Conservation (phyloP, 2,888 invertebrate species). For the Tenthredo distinguenda region DNA sequence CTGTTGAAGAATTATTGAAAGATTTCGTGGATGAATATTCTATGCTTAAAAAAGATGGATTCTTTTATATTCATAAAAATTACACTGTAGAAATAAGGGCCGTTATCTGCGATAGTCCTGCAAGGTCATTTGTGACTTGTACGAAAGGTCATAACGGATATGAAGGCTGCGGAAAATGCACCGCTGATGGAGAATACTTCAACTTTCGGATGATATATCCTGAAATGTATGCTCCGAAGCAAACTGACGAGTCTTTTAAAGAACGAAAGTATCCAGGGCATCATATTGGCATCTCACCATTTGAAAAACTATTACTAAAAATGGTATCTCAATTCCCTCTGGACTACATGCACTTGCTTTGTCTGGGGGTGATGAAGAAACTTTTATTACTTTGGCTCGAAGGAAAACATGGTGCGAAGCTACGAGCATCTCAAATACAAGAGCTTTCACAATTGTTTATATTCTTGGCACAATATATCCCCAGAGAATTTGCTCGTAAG, state of each 20-base stretch:
- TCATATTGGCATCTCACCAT: slow-evolving; percentile 59
- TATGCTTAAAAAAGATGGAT: slow-evolving; percentile 35
- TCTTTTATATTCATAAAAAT: slow-evolving; percentile 17
- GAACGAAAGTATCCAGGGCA: slow-evolving; percentile 60
- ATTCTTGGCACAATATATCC: slow-evolving; percentile 54
- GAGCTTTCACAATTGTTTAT: slow-evolving; percentile 48
- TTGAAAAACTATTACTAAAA: slow-evolving; percentile 58
- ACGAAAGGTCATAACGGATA: slow-evolving; percentile 62
- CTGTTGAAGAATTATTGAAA: slow-evolving; percentile 45
- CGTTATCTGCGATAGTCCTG: slow-evolving; percentile 65
- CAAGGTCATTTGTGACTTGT: slow-evolving; percentile 60
- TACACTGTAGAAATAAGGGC: slow-evolving; percentile 54
- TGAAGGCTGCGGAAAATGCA: slow-evolving; percentile 64
- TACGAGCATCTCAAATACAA: slow-evolving; percentile 23
- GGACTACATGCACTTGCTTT: slow-evolving; percentile 65
- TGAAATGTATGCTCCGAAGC: slow-evolving; percentile 56
- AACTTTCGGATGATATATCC: slow-evolving; percentile 59
- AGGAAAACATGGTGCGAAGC: slow-evolving; percentile 49
- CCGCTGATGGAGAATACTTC: slow-evolving; percentile 59
- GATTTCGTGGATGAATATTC: slow-evolving; percentile 56
- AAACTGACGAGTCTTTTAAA: slow-evolving; percentile 62
- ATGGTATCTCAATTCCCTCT: slow-evolving; percentile 64
- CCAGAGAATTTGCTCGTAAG: slow-evolving; percentile 65
- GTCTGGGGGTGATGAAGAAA: slow-evolving; percentile 63
- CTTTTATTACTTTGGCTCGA: slow-evolving; percentile 58